phyloP scores from a whole-genome alignment of 2,113 vertebrate species.

The Rhabdomys dilectus region DNA sequence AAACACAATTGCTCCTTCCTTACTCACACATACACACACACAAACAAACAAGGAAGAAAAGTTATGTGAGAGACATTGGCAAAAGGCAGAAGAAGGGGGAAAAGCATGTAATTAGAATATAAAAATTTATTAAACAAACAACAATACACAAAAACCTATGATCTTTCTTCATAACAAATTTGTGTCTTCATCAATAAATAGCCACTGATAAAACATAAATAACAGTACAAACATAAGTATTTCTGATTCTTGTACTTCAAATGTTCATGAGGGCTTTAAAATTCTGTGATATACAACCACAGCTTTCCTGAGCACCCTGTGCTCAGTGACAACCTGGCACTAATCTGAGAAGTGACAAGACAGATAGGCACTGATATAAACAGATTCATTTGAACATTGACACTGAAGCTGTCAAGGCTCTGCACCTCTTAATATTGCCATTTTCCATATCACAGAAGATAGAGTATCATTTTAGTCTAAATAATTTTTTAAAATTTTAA shows the following conservation, averaged over 20 bases:
- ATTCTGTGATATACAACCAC: neutral
- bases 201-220: neutral
- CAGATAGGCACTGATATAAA: neutral
- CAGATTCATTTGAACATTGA: neutral
- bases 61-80: neutral
- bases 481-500: slow-evolving; percentile 31
- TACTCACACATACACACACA: neutral
- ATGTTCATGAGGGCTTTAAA: neutral
- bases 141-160: neutral
- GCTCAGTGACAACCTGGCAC: neutral
- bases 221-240: neutral
- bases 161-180: neutral
- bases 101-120: neutral
- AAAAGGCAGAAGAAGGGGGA: neutral
- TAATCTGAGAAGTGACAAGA: neutral
- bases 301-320: neutral
- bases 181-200: neutral
- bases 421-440: neutral
- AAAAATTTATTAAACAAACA: neutral
- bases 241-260: neutral
- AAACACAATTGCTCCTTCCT: neutral
- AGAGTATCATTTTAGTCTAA: neutral
- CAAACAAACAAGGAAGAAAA: neutral
- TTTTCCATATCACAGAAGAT: neutral
- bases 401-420: too few relatives aligned